Conservation (phyloP, 2,888 invertebrate species). For the Eupeodes latifasciatus region DNA sequence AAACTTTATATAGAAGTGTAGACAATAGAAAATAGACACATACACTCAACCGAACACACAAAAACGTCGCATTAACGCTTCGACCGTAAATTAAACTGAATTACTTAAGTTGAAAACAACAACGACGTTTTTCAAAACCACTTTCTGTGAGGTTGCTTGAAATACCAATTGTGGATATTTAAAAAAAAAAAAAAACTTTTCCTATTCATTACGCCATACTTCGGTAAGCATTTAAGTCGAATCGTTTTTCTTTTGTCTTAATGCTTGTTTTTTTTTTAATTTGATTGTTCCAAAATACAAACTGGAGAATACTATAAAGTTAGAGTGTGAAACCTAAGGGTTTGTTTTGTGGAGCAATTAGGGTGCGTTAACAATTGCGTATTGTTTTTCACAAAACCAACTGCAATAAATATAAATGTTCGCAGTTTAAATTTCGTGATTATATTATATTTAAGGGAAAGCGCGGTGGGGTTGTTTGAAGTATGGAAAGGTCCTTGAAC, state of each 20-base stretch:
- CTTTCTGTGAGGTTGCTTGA: conserved; percentile 51
- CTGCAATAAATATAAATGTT: conserved; percentile 75
- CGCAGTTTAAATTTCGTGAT: conserved; percentile 68
- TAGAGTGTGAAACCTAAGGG: conserved; percentile 53
- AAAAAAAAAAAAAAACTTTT: conserved; percentile 56
- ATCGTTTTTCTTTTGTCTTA: conserved; percentile 23
- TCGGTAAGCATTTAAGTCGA: conserved; percentile 48
- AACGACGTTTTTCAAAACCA: conserved; percentile 58
- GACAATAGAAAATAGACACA: conserved; percentile 30
- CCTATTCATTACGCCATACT: conserved; percentile 72
- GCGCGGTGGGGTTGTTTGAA: background rate
- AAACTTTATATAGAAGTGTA: conserved; percentile 1
- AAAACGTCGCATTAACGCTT: conserved; percentile 28
- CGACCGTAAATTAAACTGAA: conserved; percentile 62
- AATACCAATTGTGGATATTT: conserved; percentile 59
- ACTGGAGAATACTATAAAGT: background rate
- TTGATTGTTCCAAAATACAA: background rate
- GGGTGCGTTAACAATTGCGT: conserved; percentile 76
- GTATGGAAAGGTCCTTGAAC: background rate
- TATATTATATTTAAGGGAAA: background rate
- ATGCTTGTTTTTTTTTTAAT: background rate
- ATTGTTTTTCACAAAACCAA: conserved; percentile 67
- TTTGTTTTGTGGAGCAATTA: conserved; percentile 74
- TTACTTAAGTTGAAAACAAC: conserved; percentile 62
- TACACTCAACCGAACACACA: background rate